phyloP scores from a whole-genome alignment of 2,113 vertebrate species.

The Puffinus mauretanicus region DNA sequence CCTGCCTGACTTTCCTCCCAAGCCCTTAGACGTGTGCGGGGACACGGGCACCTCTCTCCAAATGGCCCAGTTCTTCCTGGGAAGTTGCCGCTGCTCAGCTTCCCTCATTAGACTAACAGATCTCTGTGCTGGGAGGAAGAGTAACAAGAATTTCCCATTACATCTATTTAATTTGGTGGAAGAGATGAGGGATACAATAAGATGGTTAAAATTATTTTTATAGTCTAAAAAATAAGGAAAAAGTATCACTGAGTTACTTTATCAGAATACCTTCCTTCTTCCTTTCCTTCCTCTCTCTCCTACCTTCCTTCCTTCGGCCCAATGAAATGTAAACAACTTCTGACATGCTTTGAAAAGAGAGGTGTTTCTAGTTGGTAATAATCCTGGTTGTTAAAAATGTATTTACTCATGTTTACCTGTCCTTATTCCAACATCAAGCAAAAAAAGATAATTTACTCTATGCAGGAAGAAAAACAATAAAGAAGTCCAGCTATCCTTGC shows the following conservation, averaged over 20 bases:
- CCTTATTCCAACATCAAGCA: not conserved
- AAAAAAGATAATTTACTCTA: not conserved
- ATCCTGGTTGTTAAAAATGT: not conserved
- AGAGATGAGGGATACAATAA: not conserved
- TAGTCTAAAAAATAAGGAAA: not conserved
- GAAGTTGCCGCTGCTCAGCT: not conserved
- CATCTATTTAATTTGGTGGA: not conserved
- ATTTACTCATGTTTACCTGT: not conserved
- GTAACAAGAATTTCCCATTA: not conserved
- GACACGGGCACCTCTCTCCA: not conserved
- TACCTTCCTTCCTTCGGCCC: not conserved
- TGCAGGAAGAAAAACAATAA: not conserved
- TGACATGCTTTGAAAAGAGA: not conserved
- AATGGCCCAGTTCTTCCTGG: not conserved
- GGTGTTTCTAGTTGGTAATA: not conserved
- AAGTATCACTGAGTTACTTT: not conserved
- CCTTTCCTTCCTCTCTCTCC: not conserved
- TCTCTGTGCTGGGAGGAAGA: not conserved
- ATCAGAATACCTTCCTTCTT: not conserved
- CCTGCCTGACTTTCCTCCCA: not conserved
- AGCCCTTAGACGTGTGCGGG: accelerated
- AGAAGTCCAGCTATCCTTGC: not conserved
- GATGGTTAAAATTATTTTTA: not conserved
- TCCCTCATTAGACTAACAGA: not conserved
- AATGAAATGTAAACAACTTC: not conserved